phyloP scores from a whole-genome alignment of 2,113 vertebrate genomes.

The Emydura subglobosa region DNA sequence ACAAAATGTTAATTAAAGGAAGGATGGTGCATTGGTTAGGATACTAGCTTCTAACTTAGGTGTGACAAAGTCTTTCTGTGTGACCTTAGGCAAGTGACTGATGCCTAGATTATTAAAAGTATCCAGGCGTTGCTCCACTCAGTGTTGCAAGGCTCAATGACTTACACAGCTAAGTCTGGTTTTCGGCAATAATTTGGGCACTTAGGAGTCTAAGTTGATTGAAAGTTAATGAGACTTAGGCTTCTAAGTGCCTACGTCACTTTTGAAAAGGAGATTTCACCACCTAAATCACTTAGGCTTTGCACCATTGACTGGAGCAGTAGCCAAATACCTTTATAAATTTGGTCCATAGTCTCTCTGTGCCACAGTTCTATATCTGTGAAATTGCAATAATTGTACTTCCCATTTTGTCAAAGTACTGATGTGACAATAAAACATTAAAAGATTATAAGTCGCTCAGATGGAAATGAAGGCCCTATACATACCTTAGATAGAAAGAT shows the following conservation, averaged over 20 bases:
- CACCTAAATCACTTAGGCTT: background rate
- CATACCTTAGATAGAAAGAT: background rate
- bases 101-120: too few relatives aligned
- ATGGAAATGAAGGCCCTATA: background rate
- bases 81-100: too few relatives aligned
- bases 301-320: background rate
- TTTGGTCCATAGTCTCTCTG: background rate
- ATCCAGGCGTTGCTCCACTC: background rate
- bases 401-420: background rate
- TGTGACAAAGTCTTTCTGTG: too few relatives aligned
- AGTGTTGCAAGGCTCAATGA: background rate
- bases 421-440: background rate
- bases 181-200: too few relatives aligned
- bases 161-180: too few relatives aligned
- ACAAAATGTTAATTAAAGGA: too few relatives aligned
- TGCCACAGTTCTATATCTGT: background rate
- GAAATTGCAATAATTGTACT: background rate
- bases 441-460: background rate
- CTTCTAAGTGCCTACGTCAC: background rate
- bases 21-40: too few relatives aligned
- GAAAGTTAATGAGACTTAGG: background rate
- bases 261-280: background rate
- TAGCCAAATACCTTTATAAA: background rate
- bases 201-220: background rate
- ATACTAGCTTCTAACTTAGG: too few relatives aligned